phyloP scores from a whole-genome alignment of 2,888 invertebrate genomes.

The Geotrupes spiniger region DNA sequence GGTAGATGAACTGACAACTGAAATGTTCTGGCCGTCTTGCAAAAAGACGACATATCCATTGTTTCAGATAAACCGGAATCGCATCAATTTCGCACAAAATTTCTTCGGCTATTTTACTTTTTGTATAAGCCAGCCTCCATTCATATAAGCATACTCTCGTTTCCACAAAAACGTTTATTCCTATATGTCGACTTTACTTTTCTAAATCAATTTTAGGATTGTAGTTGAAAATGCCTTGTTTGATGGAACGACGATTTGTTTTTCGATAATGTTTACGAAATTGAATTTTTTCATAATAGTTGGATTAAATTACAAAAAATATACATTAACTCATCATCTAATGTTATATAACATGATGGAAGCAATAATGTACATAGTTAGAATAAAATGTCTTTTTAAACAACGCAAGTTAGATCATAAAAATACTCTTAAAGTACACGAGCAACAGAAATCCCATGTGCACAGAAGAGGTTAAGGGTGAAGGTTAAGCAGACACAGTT shows the following conservation, averaged over 20 bases:
- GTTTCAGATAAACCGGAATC: constrained; percentile 4
- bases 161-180: background rate
- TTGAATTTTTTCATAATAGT: no score
- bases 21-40: constrained; percentile 10
- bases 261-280: no score
- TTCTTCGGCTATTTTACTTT: constrained; percentile 7
- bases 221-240: background rate
- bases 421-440: background rate
- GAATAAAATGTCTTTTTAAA: no score
- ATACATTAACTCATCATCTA: no score
- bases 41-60: constrained; percentile 8
- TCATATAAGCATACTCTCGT: background rate
- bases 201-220: background rate
- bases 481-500: background rate
- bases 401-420: no score
- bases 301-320: no score
- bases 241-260: no score
- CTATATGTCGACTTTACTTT: background rate
- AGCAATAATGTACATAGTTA: no score
- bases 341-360: no score
- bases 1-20: constrained; percentile 10
- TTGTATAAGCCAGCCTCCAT: background rate
- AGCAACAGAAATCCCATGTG: background rate
- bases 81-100: constrained; percentile 7
- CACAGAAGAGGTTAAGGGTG: constrained; percentile 3